Evolutionary conservation across 2,797 vertebrate genomes (phyloP).

Genomic region (Sparidentex hasta): DNA sequence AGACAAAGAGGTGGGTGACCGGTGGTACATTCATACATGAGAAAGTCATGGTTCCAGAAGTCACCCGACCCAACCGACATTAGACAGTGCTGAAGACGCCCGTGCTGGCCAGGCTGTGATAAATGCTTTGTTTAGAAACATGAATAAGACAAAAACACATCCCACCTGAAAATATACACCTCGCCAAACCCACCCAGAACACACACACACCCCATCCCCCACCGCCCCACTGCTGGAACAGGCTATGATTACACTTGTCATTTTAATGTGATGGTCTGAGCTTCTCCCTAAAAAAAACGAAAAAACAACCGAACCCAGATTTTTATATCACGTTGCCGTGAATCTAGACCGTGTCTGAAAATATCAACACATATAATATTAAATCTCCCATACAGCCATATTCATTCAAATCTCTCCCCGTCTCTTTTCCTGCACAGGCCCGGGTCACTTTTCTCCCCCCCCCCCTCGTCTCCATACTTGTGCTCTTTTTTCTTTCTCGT

Average conservation of each 20-base stretch:
- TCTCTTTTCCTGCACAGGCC: constrained; percentile 31
- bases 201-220: constrained; percentile 28
- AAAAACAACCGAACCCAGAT: constrained; percentile 14
- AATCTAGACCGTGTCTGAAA: constrained; percentile 59
- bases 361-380: constrained; percentile 67
- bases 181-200: constrained; percentile 56
- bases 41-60: constrained; percentile 81
- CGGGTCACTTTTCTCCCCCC: constrained; percentile 41
- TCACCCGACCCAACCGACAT: constrained; percentile 74
- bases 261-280: constrained; percentile 45
- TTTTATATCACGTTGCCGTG: constrained; percentile 55
- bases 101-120: constrained; percentile 81
- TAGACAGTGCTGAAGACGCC: constrained; percentile 79
- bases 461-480: constrained; percentile 26
- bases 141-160: constrained; percentile 80
- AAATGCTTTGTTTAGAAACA: constrained; percentile 87
- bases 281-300: constrained; percentile 38
- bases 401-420: constrained; percentile 59
- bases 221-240: constrained; percentile 36
- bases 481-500: constrained; percentile 32
- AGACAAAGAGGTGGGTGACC: constrained; percentile 81
- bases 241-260: constrained; percentile 78
- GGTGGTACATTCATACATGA: constrained; percentile 85
- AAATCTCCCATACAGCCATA: constrained; percentile 50
- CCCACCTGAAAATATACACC: constrained; percentile 81